A percentile compares a stretch with the other conserved stretches of the same genome.
Conservation (phyloP, 2,888 invertebrate species). For the Drosophila helvetica region DNA sequence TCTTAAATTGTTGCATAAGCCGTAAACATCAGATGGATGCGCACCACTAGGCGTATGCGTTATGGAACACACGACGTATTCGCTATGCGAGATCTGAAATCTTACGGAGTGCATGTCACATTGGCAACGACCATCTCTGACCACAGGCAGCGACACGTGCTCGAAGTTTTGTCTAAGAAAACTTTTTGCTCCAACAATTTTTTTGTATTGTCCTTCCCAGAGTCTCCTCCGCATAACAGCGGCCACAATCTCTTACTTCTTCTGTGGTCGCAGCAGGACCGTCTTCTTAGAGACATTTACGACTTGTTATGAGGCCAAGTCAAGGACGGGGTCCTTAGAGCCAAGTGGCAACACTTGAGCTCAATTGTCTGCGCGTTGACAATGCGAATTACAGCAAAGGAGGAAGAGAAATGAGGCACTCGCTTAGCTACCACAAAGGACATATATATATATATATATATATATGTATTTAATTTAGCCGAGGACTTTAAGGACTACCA, state of each 20-base stretch:
- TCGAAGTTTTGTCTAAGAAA: conserved; percentile 25
- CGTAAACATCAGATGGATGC: no score
- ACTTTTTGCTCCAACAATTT: conserved; percentile 33
- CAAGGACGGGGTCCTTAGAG: conserved; percentile 21
- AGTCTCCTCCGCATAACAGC: no score
- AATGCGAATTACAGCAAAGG: conserved; percentile 55
- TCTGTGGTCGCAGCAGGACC: conserved; percentile 34
- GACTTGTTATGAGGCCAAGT: conserved; percentile 64
- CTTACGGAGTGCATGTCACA: not conserved
- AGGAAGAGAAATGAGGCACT: not conserved
- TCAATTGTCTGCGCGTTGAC: conserved; percentile 75
- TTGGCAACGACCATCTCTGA: not conserved
- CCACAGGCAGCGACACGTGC: conserved; percentile 33
- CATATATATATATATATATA: not conserved
- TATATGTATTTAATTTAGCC: not conserved
- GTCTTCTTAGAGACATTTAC: conserved; percentile 50
- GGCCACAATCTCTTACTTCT: not conserved
- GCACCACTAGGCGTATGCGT: no score
- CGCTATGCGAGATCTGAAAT: conserved; percentile 3
- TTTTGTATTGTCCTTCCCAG: conserved; percentile 21
- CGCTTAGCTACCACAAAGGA: conserved; percentile 11
- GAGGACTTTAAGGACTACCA: conserved; percentile 29
- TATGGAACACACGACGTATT: conserved; percentile 14
- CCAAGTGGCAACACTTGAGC: conserved; percentile 65
- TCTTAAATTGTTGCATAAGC: not conserved